Evolutionary conservation across 92 coral and sea anemone genomes (phyloP).

Genomic region (Plumapathes pennacea): DNA sequence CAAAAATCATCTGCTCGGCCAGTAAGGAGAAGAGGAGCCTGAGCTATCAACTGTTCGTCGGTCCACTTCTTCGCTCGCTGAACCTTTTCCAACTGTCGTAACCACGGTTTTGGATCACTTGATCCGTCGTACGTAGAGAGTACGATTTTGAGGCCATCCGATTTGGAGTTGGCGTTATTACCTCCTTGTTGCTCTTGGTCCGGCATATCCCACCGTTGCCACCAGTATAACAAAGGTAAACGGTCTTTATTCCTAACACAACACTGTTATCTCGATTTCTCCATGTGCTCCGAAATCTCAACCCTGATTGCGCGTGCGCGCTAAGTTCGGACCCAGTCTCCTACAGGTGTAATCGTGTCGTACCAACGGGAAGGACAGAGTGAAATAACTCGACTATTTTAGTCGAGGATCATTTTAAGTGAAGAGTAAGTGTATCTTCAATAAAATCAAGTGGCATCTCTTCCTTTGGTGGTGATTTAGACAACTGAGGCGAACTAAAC

Average conservation of each 20-base stretch:
- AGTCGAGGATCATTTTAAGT: too few species aligned
- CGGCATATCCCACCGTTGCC: slow-evolving; percentile 19
- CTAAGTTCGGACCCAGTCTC: too few species aligned
- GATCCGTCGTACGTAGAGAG: slow-evolving; percentile 39
- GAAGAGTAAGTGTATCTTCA: too few species aligned
- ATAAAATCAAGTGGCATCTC: too few species aligned
- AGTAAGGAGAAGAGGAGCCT: slow-evolving; percentile 28
- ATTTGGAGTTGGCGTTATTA: neutral
- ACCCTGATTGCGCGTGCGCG: too few species aligned
- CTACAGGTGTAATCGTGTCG: too few species aligned
- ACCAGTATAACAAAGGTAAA: neutral
- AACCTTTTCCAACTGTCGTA: slow-evolving; percentile 42
- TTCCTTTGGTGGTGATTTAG: too few species aligned
- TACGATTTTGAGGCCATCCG: slow-evolving; percentile 29
- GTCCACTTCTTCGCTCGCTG: slow-evolving; percentile 45
- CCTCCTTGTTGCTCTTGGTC: neutral
- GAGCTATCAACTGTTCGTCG: too few species aligned
- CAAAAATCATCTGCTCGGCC: slow-evolving; percentile 48
- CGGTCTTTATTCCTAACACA: neutral
- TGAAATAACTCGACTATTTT: too few species aligned
- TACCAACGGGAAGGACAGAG: too few species aligned
- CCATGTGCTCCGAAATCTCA: too few species aligned
- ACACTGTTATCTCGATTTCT: neutral
- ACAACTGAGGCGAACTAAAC: too few species aligned
- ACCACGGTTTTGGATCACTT: slow-evolving; percentile 35